These are phyloP conservation scores for Syrrhaptes paradoxus DNA, from an alignment of 2,113 vertebrate genomes.

Conservation along the genomic window DNA sequence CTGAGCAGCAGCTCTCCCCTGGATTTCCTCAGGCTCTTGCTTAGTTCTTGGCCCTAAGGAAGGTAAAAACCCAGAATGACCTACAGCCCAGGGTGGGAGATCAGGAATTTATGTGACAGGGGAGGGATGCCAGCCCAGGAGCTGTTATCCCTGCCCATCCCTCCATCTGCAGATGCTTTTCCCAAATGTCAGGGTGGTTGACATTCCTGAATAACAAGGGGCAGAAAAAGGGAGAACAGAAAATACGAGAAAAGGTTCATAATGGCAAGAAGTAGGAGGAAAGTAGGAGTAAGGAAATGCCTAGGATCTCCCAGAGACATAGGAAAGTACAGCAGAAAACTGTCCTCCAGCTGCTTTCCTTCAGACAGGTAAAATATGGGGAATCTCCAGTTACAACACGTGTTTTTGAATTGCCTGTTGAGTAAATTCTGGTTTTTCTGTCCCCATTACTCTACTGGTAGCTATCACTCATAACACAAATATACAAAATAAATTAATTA, in stretches of 20 bases:
- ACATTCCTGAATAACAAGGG: background rate
- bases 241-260: background rate
- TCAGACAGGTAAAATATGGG: constrained; percentile 1
- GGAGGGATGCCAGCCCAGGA: background rate
- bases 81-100: background rate
- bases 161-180: background rate
- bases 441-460: background rate
- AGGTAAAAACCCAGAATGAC: background rate
- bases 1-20: background rate
- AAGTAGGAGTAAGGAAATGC: background rate
- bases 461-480: constrained; percentile 49
- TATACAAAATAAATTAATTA: constrained; percentile 53
- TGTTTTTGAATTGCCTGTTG: background rate
- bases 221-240: background rate
- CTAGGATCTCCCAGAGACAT: background rate
- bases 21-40: background rate
- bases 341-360: background rate
- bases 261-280: background rate
- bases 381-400: background rate
- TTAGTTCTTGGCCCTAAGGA: background rate
- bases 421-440: background rate
- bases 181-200: background rate
- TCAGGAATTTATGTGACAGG: background rate
- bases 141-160: background rate
- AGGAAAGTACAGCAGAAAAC: background rate